A percentile compares a stretch with the other conserved stretches of the same genome.
These are phyloP conservation scores for Ondatra zibethicus DNA, from an alignment of 2,113 vertebrate genomes.

Conservation along the genomic window DNA sequence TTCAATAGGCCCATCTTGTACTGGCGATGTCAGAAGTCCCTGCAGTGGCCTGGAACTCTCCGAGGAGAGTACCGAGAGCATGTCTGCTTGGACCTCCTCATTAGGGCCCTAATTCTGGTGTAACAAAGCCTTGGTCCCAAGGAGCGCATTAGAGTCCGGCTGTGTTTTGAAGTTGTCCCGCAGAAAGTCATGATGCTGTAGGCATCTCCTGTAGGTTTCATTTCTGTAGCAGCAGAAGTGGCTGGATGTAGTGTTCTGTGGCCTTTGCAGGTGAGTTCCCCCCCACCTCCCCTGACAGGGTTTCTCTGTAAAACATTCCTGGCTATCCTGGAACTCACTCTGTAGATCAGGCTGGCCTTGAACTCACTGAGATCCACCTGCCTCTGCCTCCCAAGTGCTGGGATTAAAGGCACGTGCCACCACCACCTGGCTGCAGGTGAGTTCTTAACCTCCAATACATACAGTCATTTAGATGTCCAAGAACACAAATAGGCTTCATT, in stretches of 20 bases:
- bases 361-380: too few species aligned
- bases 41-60: neutral
- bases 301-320: too few species aligned
- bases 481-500: neutral
- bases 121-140: neutral
- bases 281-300: too few species aligned
- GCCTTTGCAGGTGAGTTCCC: neutral
- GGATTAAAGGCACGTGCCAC: too few species aligned
- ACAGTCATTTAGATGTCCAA: neutral
- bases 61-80: neutral
- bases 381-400: too few species aligned
- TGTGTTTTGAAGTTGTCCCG: neutral
- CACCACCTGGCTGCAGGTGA: too few species aligned
- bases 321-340: too few species aligned
- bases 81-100: neutral
- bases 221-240: neutral
- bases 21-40: neutral
- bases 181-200: neutral
- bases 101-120: neutral
- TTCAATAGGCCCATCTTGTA: neutral
- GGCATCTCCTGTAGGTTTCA: neutral
- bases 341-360: too few species aligned
- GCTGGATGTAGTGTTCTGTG: neutral
- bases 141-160: neutral
- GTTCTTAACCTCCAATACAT: too few species aligned